Evolutionary conservation across 2,888 invertebrate species (phyloP), one percentile per base, ranked within the genome.

Genomic region (Zygothrica quintamaculata): DNA sequence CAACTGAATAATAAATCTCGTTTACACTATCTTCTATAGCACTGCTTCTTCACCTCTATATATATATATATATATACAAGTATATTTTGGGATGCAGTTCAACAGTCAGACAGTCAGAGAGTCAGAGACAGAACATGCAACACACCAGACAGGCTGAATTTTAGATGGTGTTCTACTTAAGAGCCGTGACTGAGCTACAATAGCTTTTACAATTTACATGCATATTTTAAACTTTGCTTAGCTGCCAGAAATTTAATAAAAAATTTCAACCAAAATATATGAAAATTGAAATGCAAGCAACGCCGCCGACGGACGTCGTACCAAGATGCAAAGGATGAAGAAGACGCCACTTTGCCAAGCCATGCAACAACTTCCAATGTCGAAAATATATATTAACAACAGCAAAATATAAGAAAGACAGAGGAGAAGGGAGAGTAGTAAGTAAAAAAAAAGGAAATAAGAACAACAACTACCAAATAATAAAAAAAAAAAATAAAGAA

Each of bases 1-100:
- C 48, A 43, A 39, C 58, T 78, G 62, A 76, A 82, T 82, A 79
- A 82, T 80, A 74, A 82, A 79, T 80, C 74, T 64, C 39, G 18
- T 22, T 26, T 34, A 51, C 50, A 56, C 48, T 18, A 36, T 51
- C 48, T 37, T 7, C 9, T n/a, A 11, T 13, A 9, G 13, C 6
- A 8, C 1, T n/a, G 1, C 26, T n/a, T 44, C 22, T 18, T n/a
- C 13, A 3, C 31, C 9, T 3, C n/a, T 9, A 7, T 9, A n/a
- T 2, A n/a, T n/a, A n/a, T n/a, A n/a, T n/a, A n/a, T n/a, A n/a
- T n/a, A n/a, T n/a, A n/a, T n/a, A n/a, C 7, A 29, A 7, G 9
- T 7, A 29, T n/a, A 1, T 29, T 5, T n/a, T n/a, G n/a, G n/a
- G n/a, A 9, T 29, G 1, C 29, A n/a, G 29, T 8, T 5, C 7